A percentile compares a stretch with the other conserved stretches of the same genome.
phyloP scores from a whole-genome alignment of 2,888 invertebrate genomes.

The Dolomedes plantarius region DNA sequence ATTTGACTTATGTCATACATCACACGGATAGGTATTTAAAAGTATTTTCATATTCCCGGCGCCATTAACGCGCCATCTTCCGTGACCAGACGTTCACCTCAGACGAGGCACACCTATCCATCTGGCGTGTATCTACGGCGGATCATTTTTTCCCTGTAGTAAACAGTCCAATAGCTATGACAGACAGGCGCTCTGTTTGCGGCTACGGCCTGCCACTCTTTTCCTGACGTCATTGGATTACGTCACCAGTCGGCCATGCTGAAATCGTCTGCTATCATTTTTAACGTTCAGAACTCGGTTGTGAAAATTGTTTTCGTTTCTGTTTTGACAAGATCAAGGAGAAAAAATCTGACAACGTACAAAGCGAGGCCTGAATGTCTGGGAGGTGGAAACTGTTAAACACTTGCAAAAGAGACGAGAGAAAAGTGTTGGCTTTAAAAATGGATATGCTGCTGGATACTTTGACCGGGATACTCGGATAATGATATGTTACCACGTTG shows the following conservation, averaged over 20 bases:
- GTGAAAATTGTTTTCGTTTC: not conserved
- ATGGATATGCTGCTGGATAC: no score
- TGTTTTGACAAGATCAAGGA: not conserved
- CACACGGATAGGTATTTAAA: not conserved
- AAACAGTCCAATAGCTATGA: not conserved
- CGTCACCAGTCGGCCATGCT: not conserved
- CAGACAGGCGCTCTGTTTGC: constrained; percentile 16
- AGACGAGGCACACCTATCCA: not conserved
- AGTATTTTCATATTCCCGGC: not conserved
- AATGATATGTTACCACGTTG: no score
- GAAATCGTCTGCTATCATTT: constrained; percentile 5
- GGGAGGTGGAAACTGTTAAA: not conserved
- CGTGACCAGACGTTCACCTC: constrained; percentile 5
- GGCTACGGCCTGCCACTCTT: not conserved
- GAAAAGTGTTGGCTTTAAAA: not conserved
- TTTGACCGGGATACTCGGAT: no score
- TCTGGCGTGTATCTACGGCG: not conserved
- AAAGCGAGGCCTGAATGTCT: not conserved
- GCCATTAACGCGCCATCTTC: not conserved
- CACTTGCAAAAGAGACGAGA: not conserved
- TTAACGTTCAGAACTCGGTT: not conserved
- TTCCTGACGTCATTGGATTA: not conserved
- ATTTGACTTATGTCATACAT: no score
- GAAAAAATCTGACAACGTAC: not conserved
- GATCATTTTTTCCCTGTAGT: not conserved